Conservation (phyloP, 1,140 invertebrate species). For the Drosophila kanapiae region DNA sequence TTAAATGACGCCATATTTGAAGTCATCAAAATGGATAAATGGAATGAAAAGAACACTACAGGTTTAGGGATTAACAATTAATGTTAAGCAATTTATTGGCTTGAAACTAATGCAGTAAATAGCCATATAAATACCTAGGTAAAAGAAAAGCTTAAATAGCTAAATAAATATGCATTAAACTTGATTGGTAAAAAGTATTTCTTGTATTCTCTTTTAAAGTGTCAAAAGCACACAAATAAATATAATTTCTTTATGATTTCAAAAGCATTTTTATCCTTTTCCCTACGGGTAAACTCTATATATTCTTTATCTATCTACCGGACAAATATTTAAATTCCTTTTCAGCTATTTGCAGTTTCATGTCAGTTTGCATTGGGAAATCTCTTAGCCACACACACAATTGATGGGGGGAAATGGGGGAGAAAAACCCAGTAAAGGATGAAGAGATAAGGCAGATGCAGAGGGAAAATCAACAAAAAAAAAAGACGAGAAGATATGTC, state of each 20-base stretch:
- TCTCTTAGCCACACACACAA: constrained; percentile 37
- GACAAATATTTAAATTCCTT: constrained; percentile 39
- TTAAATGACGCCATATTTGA: not conserved
- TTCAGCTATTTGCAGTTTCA: constrained; percentile 41
- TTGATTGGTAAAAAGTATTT: not conserved
- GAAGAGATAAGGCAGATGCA: constrained; percentile 16
- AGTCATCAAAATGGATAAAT: not conserved
- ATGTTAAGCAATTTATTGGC: not conserved
- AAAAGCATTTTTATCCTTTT: constrained; percentile 3
- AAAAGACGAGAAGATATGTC: constrained; percentile 30
- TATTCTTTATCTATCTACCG: not conserved
- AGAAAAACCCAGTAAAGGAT: constrained; percentile 11
- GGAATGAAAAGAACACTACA: not conserved
- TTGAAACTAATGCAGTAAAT: not conserved
- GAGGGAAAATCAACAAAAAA: constrained; percentile 21
- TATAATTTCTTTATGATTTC: not conserved
- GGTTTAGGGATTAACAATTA: not conserved
- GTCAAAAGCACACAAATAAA: not conserved
- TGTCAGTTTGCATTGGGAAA: constrained; percentile 59
- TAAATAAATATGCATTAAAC: not conserved
- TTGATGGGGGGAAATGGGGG: not conserved
- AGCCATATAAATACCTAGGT: not conserved
- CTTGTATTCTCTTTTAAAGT: too few relatives aligned
- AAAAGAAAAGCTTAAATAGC: not conserved
- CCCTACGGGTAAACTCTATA: not conserved